A percentile compares a stretch with the other conserved stretches of the same genome.
Conservation (phyloP, 2,797 vertebrate genomes). For the Remorina albescens region DNA sequence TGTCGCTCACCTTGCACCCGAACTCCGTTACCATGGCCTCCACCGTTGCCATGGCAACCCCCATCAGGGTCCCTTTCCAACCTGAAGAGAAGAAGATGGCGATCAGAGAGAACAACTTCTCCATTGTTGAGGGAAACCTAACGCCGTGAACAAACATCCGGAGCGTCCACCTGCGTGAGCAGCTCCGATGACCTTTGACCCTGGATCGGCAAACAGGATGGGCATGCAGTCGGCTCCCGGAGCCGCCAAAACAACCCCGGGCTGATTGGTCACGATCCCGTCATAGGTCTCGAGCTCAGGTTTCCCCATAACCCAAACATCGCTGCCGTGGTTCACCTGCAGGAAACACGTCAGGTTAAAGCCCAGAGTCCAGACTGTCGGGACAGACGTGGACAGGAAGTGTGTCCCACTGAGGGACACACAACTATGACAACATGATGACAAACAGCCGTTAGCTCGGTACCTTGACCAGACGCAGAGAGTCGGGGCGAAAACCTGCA, state of each 20-base stretch:
- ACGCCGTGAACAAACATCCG: background rate
- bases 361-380: no score
- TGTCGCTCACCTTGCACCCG: conserved; percentile 82
- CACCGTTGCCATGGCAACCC: conserved; percentile 91
- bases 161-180: conserved; percentile 90
- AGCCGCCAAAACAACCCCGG: conserved; percentile 88
- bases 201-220: conserved; percentile 91
- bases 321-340: conserved; percentile 89
- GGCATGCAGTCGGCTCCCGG: conserved; percentile 96
- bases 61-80: conserved; percentile 93
- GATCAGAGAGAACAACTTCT: background rate
- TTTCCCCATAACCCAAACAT: conserved; percentile 88
- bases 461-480: conserved; percentile 90
- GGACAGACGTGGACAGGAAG: no score
- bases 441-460: no score
- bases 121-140: no score
- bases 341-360: background rate
- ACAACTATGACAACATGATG: no score
- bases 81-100: conserved; percentile 77
- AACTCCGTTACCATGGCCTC: conserved; percentile 90
- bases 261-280: conserved; percentile 88
- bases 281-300: conserved; percentile 89
- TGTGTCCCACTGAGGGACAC: no score
- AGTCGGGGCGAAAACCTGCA: conserved; percentile 88
- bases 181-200: conserved; percentile 89